Evolutionary conservation across 2,797 vertebrate species (phyloP).

Genomic region (Sebastes oblongus): DNA sequence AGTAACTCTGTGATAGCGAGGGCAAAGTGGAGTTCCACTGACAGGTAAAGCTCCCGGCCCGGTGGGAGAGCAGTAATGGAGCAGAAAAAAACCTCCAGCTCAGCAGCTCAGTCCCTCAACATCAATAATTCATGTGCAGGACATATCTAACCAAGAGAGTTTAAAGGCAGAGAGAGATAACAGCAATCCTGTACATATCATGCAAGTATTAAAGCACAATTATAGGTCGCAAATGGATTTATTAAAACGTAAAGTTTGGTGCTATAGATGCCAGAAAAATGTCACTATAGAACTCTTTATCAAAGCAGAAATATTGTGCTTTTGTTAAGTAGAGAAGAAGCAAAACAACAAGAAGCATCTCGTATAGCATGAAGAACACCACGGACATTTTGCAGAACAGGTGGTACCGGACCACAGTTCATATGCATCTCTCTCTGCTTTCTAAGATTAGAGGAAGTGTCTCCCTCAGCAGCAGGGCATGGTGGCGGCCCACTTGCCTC

Average conservation of each 20-base stretch:
- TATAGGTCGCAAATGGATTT: not conserved
- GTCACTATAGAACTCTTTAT: not conserved
- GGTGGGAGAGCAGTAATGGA: conserved; percentile 59
- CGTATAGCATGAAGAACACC: not conserved
- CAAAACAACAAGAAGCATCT: not conserved
- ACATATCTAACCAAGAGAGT: conserved; percentile 28
- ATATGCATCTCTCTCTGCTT: not conserved
- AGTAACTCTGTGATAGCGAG: not conserved
- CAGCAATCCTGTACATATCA: not conserved
- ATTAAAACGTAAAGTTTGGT: not conserved
- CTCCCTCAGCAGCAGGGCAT: not conserved
- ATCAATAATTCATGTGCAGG: conserved; percentile 70
- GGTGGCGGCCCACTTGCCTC: not conserved
- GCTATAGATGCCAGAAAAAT: not conserved
- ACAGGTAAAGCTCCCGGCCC: conserved; percentile 27
- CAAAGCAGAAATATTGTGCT: not conserved
- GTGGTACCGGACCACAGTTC: not conserved
- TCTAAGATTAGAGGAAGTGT: not conserved
- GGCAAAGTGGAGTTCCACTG: conserved; percentile 5
- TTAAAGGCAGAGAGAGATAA: conserved; percentile 3
- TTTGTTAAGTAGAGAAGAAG: not conserved
- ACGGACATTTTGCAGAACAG: not conserved
- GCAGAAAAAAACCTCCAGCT: conserved; percentile 56
- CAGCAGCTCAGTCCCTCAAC: conserved; percentile 41
- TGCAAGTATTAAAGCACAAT: not conserved